Evolutionary conservation across 2,113 vertebrate species (phyloP), one percentile per base, ranked within the genome.

Genomic region (Ovis canadensis): DNA sequence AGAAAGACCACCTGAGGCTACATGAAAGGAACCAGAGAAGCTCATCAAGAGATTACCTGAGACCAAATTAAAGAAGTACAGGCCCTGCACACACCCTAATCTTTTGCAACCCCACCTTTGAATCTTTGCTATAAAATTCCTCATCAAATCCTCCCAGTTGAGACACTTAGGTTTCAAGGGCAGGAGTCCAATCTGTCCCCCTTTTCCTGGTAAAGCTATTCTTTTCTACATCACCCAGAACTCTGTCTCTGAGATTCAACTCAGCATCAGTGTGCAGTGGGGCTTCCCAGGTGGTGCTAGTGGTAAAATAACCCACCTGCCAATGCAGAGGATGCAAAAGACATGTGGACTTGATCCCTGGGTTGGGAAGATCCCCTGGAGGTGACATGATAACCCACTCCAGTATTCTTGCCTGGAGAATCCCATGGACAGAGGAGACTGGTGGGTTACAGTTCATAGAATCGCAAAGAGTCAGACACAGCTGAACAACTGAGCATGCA

Each of bases 341-440:
- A 71, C 0, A 3, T 23, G 10, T 23, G 19, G 5, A n/a, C 40
- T 71, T 0, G 0, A 71, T 40, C 5, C n/a, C 19, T 71, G 67
- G 19, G n/a, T 40, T 71, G 10, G 19, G 19, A 71, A 40, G 67
- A 40, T 40, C 19, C n/a, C n/a, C 67, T 40, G n/a, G 67, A 71
- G n/a, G n/a, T 71, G n/a, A 40, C 67, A 71, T 71, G n/a, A 71
- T 40, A 23, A 40, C 10, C n/a, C n/a, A 71, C 19, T 40, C n/a
- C 19, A 40, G 67, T 40, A 23, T 23, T 40, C n/a, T 71, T 71
- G 67, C n/a, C 67, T 40, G 67, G 67, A 40, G n/a, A 71, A 40
- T 40, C 67, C 10, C 19, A 71, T 40, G n/a, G 67, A 71, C 67
- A 71, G 19, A 71, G 19, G 62, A 67, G 15, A 67, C 62, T n/a